phyloP scores from a whole-genome alignment of 2,113 vertebrate species.

The Macrotis lagotis region DNA sequence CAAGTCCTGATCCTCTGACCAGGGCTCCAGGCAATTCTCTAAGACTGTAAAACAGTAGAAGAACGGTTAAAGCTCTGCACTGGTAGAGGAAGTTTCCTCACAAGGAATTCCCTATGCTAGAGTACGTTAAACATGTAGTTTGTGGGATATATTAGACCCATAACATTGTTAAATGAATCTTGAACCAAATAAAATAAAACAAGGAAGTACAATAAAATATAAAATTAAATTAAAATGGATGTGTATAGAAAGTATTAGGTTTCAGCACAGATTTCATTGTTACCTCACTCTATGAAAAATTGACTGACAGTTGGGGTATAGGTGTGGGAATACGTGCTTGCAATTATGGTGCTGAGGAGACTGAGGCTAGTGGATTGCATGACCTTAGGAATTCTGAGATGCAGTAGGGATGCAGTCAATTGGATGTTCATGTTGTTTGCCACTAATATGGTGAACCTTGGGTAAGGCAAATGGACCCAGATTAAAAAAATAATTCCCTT shows the following conservation, averaged over 20 bases:
- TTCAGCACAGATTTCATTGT: background rate
- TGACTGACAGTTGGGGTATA: background rate
- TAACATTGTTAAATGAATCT: background rate
- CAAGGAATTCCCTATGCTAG: background rate
- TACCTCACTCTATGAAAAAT: background rate
- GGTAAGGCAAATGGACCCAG: background rate
- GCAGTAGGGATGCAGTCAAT: background rate
- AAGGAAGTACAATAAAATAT: background rate
- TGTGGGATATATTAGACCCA: background rate
- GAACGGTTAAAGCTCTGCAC: background rate
- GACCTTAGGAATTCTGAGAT: background rate
- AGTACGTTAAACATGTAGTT: background rate
- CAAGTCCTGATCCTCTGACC: background rate
- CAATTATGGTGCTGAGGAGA: background rate
- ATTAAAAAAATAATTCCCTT: background rate
- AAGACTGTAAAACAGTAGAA: background rate
- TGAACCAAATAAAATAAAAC: background rate
- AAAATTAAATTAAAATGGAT: background rate
- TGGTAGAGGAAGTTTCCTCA: background rate
- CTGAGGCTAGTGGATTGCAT: background rate
- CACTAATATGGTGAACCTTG: background rate
- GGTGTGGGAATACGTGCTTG: background rate
- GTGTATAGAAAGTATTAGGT: background rate
- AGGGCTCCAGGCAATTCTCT: background rate
- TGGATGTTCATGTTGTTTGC: background rate